These are phyloP conservation scores for Adoxophyes honmai DNA, from an alignment of 1,140 invertebrate genomes.

Conservation along the genomic window DNA sequence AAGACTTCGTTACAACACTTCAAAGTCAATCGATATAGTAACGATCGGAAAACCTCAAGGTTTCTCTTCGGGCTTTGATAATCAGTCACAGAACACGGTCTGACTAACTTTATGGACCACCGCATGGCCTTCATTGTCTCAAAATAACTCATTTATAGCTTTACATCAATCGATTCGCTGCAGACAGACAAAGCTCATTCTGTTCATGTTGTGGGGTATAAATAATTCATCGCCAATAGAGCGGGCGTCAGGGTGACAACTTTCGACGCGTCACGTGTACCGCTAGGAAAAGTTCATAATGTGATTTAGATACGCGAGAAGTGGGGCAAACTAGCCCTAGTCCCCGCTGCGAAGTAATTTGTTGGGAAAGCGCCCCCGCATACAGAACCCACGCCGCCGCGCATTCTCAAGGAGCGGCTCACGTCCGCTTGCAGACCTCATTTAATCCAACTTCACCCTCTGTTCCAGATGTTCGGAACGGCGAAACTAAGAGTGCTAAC, in stretches of 20 bases:
- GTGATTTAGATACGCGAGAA: constrained; percentile 39
- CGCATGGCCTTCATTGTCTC: constrained; percentile 28
- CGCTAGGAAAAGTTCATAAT: constrained; percentile 48
- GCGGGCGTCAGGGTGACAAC: constrained; percentile 14
- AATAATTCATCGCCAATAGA: constrained; percentile 41
- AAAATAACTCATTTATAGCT: constrained; percentile 40
- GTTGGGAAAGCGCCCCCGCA: constrained; percentile 32
- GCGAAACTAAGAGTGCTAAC: constrained; percentile 22
- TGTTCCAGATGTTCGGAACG: constrained; percentile 34
- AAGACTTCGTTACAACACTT: neutral
- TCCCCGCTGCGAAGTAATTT: constrained; percentile 32
- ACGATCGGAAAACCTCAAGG: constrained; percentile 17
- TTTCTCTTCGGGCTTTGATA: constrained; percentile 21
- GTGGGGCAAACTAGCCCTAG: constrained; percentile 22
- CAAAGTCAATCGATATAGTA: constrained; percentile 3
- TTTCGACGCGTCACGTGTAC: constrained; percentile 19
- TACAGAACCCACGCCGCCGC: constrained; percentile 24
- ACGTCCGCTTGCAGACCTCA: neutral
- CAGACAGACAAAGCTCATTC: constrained; percentile 33
- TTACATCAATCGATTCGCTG: constrained; percentile 30
- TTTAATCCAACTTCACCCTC: constrained; percentile 19
- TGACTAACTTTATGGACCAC: constrained; percentile 23
- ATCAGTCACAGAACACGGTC: constrained; percentile 18
- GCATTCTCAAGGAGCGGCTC: constrained; percentile 27
- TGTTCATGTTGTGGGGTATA: constrained; percentile 32